Evolutionary conservation across 2,113 vertebrate species (phyloP).

Genomic region (Narcine bancroftii): DNA sequence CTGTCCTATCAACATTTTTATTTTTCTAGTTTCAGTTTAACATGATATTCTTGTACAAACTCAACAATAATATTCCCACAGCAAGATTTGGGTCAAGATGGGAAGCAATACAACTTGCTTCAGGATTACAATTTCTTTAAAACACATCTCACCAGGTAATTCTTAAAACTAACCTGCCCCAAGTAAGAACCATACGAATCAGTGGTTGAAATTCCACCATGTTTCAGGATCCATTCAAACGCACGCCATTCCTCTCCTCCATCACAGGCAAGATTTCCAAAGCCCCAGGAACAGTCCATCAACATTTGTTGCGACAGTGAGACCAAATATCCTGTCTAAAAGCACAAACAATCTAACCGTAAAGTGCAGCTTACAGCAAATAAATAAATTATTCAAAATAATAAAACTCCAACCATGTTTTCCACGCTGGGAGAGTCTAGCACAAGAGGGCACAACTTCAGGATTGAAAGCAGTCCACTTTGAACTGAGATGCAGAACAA

Average conservation of each 20-base stretch:
- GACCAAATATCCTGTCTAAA: constrained; percentile 57
- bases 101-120: not conserved
- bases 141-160: not conserved
- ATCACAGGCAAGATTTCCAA: constrained; percentile 67
- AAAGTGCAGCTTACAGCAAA: not conserved
- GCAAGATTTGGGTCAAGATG: not conserved
- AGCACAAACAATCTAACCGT: not conserved
- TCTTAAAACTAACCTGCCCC: constrained; percentile 56
- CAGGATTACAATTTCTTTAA: not conserved
- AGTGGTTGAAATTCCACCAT: constrained; percentile 63
- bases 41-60: not conserved
- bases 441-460: too few relatives aligned
- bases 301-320: constrained; percentile 71
- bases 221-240: constrained; percentile 71
- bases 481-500: too few relatives aligned
- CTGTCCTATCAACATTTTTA: not conserved
- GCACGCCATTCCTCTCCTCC: constrained; percentile 68
- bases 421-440: too few relatives aligned
- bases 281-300: constrained; percentile 72
- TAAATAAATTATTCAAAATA: not conserved
- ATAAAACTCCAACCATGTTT: too few relatives aligned
- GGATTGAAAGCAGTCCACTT: too few relatives aligned
- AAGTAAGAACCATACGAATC: constrained; percentile 64
- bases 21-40: not conserved
- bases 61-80: not conserved